Conservation (phyloP, 2,888 invertebrate species). For the Phortica okadai region DNA sequence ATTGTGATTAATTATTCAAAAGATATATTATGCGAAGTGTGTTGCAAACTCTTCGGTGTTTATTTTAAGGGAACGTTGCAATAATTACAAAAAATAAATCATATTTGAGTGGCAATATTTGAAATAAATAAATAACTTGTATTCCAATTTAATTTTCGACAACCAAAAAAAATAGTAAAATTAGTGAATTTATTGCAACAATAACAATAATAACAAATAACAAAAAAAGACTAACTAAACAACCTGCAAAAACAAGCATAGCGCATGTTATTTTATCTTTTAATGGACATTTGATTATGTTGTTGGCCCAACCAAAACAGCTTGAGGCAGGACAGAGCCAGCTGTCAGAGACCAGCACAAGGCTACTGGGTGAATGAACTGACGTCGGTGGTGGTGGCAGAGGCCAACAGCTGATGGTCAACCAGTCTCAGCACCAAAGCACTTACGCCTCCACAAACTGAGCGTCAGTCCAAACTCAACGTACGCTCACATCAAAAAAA, state of each 20-base stretch:
- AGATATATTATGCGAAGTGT: too few species aligned
- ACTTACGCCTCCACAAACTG: background rate
- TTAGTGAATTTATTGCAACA: too few species aligned
- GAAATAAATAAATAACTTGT: too few species aligned
- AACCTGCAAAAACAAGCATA: background rate
- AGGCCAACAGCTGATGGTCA: conserved; percentile 23
- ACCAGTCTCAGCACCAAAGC: conserved; percentile 39
- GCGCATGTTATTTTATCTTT: conserved; percentile 20
- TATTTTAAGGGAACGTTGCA: too few species aligned
- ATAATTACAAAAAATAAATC: too few species aligned
- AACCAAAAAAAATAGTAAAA: too few species aligned
- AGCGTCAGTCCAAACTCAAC: background rate
- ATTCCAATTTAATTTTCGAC: too few species aligned
- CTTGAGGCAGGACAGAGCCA: conserved; percentile 46
- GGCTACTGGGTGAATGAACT: conserved; percentile 37
- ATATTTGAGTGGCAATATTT: too few species aligned
- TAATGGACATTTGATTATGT: conserved; percentile 25
- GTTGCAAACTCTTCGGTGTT: too few species aligned
- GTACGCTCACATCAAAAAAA: background rate
- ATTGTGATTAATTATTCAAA: too few species aligned
- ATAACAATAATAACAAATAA: background rate
- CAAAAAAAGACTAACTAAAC: too few species aligned
- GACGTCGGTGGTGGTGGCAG: conserved; percentile 15
- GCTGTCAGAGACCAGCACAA: background rate
- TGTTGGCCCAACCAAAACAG: conserved; percentile 29